Percentiles rank a stretch among this genome's conserved stretches.
phyloP scores from a whole-genome alignment of 1,140 invertebrate species.

The Pectinophora gossypiella region DNA sequence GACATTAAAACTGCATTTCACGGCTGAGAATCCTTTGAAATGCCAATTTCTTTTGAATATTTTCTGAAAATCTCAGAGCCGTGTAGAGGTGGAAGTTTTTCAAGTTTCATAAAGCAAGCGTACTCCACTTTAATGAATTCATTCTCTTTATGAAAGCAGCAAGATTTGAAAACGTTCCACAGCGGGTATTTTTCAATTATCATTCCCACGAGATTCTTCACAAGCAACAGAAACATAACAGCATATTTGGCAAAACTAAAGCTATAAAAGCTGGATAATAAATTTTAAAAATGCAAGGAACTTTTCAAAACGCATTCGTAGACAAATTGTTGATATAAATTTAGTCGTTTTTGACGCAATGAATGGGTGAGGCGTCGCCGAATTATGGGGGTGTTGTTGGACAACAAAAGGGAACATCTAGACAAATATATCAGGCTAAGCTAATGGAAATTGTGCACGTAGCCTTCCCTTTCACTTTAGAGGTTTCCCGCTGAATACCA shows the following conservation, averaged over 20 bases:
- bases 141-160: not conserved
- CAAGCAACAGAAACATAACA: not conserved
- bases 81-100: not conserved
- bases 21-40: no score
- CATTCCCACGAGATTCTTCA: not conserved
- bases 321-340: not conserved
- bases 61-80: no score
- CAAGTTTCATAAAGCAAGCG: not conserved
- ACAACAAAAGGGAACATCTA: slow-evolving; percentile 37
- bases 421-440: slow-evolving; percentile 38
- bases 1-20: not conserved
- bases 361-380: not conserved
- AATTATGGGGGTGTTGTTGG: slow-evolving; percentile 25
- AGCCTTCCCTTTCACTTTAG: slow-evolving; percentile 20
- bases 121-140: not conserved
- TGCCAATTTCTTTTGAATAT: no score
- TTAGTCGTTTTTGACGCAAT: not conserved
- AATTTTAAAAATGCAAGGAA: not conserved
- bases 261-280: not conserved
- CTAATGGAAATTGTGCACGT: slow-evolving; percentile 38
- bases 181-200: slow-evolving; percentile 1
- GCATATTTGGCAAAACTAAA: not conserved
- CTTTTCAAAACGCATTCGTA: not conserved
- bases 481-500: not conserved
- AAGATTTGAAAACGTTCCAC: not conserved